Evolutionary conservation across 2,888 invertebrate genomes (phyloP), one percentile per base, ranked within the genome.

Genomic region (Mactromeris polynyma): DNA sequence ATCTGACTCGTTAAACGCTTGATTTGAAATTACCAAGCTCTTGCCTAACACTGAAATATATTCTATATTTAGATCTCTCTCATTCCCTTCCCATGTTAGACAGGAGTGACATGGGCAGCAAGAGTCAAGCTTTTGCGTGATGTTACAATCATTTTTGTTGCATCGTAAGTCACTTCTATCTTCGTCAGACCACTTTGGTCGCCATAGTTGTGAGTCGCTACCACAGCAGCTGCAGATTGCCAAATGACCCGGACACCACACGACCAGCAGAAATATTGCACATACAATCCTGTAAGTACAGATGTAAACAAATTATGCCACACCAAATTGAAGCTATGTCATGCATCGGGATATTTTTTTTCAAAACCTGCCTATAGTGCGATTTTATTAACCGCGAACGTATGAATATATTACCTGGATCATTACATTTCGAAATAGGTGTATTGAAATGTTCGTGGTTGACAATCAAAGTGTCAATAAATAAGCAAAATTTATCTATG

Each of bases 71-170:
- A 85, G 78, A 7, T 58, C 26, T 40, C 11, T 79, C 36, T 85
- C 85, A 64, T 21, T 14, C 0, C 83, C 83, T n/a, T 40, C 40
- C 89, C 89, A 86, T 0, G 33, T 79, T 0, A 78, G 54, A n/a
- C 58, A 51, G 31, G 85, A 46, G 7, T 38, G n/a, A 26, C 89
- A 89, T n/a, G 42, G 78, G 46, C 89, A 89, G 42, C 73, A 89
- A 7, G 64, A 19, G 4, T 82, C 85, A 46, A 31, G 38, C 7
- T 21, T 36, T 46, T 31, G 19, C 3, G 14, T 58, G 21, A 42
- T 51, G 9, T 11, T 31, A 26, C 42, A 33, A 40, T 36, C 36
- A 0, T 3, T 17, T 21, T 21, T 38, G 11, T 31, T 31, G 26
- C 81, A 86, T 33, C 46, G 69, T 1, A 86, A 31, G 58, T 86